phyloP scores from a whole-genome alignment of 2,888 invertebrate species.

The Pherbina coryleti region DNA sequence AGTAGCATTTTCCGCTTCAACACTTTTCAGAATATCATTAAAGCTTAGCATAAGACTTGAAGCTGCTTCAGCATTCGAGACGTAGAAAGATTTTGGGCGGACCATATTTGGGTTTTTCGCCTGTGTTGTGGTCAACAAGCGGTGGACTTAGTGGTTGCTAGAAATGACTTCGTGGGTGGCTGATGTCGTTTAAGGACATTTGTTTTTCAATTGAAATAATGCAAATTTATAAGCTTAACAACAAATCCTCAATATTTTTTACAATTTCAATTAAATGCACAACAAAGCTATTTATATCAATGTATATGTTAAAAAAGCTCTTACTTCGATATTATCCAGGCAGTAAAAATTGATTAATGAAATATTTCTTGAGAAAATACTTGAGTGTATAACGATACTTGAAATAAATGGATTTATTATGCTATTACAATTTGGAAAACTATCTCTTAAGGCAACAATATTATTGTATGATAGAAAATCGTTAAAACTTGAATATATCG shows the following conservation, averaged over 20 bases:
- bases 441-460: too few species aligned
- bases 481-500: too few species aligned
- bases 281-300: neutral
- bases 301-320: neutral
- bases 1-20: constrained; percentile 32
- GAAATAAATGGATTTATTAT: too few species aligned
- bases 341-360: too few species aligned
- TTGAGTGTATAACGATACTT: too few species aligned
- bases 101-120: constrained; percentile 64
- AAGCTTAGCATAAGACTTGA: too few species aligned
- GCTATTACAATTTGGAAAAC: too few species aligned
- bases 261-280: constrained; percentile 62
- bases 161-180: constrained; percentile 14
- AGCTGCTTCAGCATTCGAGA: too few species aligned
- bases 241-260: constrained; percentile 62
- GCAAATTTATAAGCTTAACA: constrained; percentile 63
- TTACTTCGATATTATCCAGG: neutral
- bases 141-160: neutral
- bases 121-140: constrained; percentile 61
- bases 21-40: neutral
- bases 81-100: too few species aligned
- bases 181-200: constrained; percentile 37
- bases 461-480: too few species aligned
- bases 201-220: constrained; percentile 60
- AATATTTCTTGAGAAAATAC: neutral